These are phyloP conservation scores for Phrynosoma platyrhinos DNA, from an alignment of 2,113 vertebrate species.

Conservation along the genomic window DNA sequence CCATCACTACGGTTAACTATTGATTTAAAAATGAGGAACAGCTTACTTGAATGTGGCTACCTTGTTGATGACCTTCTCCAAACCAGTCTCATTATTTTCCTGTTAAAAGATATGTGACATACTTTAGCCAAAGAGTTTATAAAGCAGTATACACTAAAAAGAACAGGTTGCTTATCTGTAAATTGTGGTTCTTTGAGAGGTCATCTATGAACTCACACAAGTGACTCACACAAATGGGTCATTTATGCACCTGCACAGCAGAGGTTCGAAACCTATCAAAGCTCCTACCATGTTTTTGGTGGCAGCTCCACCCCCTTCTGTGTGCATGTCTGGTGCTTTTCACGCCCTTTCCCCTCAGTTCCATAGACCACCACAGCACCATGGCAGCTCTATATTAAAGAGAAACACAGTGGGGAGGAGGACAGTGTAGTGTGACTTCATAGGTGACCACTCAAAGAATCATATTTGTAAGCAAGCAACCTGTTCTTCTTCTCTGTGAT, in stretches of 20 bases:
- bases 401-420: no score
- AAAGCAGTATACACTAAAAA: constrained; percentile 12
- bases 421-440: no score
- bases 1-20: not conserved
- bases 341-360: no score
- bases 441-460: no score
- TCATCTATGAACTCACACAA: no score
- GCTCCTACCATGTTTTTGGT: not conserved
- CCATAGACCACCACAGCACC: no score
- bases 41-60: constrained; percentile 97
- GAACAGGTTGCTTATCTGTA: not conserved
- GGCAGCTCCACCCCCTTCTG: no score
- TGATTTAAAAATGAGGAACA: constrained; percentile 12
- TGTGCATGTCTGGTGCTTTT: no score
- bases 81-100: constrained; percentile 96
- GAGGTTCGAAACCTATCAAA: not conserved
- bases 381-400: no score
- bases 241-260: not conserved
- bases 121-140: not conserved
- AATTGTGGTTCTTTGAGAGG: no score
- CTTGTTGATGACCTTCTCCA: constrained; percentile 93
- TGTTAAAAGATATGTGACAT: constrained; percentile 69
- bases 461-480: no score
- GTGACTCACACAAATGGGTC: not conserved
- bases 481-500: no score